A percentile compares a stretch with the other conserved stretches of the same genome.
phyloP scores from a whole-genome alignment of 2,797 vertebrate genomes.

The Enteromius trimaculatus region DNA sequence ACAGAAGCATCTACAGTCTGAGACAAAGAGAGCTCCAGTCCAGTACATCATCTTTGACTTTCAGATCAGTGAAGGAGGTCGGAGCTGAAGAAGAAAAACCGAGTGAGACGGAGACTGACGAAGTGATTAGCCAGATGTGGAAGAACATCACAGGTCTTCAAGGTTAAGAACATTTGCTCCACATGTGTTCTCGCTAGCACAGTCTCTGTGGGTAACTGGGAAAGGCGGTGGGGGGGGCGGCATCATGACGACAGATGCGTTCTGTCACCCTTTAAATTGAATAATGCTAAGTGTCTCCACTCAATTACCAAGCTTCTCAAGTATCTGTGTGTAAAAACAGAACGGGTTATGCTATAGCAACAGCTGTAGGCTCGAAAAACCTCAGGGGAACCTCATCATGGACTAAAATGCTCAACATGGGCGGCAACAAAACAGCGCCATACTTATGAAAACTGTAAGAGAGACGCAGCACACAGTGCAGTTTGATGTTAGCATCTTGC shows the following conservation, averaged over 20 bases:
- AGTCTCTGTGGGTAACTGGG: conserved; percentile 22
- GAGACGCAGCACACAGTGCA: not conserved
- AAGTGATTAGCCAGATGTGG: conserved; percentile 45
- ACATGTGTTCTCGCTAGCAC: not conserved
- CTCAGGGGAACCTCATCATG: conserved; percentile 4
- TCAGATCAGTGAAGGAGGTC: conserved; percentile 16
- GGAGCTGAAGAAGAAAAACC: conserved; percentile 25
- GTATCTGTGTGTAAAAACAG: conserved; percentile 41
- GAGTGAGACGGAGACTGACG: not conserved
- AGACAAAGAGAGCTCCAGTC: conserved; percentile 39
- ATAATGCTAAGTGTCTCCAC: conserved; percentile 53
- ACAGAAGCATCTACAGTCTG: conserved; percentile 19
- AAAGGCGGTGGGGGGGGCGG: not conserved
- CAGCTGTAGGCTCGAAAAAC: conserved; percentile 1
- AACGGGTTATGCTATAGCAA: conserved; percentile 13
- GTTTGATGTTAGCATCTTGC: not conserved
- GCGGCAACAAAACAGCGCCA: not conserved
- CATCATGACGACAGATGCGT: conserved; percentile 46
- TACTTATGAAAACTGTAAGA: not conserved
- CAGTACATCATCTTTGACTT: conserved; percentile 34
- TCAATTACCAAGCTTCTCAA: conserved; percentile 41
- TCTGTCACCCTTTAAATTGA: conserved; percentile 53
- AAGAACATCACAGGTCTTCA: conserved; percentile 42
- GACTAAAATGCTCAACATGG: not conserved
- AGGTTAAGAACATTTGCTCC: not conserved